Evolutionary conservation across 2,113 vertebrate species (phyloP).

Genomic region (Tetraodon nigroviridis): DNA sequence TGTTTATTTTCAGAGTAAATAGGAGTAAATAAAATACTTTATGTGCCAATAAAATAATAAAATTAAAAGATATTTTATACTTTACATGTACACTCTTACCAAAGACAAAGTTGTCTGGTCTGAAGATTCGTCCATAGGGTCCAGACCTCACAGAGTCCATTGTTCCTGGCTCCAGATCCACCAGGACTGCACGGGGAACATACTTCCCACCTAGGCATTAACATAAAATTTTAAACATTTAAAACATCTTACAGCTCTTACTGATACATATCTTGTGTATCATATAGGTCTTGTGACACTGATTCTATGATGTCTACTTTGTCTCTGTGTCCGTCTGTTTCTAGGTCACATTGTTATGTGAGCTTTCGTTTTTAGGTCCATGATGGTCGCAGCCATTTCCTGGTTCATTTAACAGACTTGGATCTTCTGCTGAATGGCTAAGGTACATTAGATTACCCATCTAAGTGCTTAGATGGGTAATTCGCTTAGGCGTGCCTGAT

Average conservation of each 20-base stretch:
- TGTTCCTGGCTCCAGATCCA: conserved; percentile 61
- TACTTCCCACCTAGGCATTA: conserved; percentile 53
- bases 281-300: not conserved
- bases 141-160: conserved; percentile 65
- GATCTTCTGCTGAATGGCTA: too few relatives aligned
- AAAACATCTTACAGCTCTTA: not conserved
- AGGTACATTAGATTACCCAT: too few relatives aligned
- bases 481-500: not conserved
- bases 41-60: not conserved
- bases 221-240: not conserved
- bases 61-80: not conserved
- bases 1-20: not conserved
- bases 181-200: conserved; percentile 61
- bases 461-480: not conserved
- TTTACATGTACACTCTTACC: conserved; percentile 44
- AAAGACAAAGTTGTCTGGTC: conserved; percentile 66
- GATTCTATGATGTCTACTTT: too few relatives aligned
- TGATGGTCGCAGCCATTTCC: too few relatives aligned
- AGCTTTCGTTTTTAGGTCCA: too few relatives aligned
- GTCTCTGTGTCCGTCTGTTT: too few relatives aligned
- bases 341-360: too few relatives aligned
- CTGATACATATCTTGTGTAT: not conserved
- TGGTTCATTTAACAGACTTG: too few relatives aligned
- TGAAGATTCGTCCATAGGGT: conserved; percentile 58
- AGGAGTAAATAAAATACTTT: too few relatives aligned